Evolutionary conservation across 2,113 vertebrate genomes (phyloP), one percentile per base, ranked within the genome.

Genomic region (Phyllostomus discolor): DNA sequence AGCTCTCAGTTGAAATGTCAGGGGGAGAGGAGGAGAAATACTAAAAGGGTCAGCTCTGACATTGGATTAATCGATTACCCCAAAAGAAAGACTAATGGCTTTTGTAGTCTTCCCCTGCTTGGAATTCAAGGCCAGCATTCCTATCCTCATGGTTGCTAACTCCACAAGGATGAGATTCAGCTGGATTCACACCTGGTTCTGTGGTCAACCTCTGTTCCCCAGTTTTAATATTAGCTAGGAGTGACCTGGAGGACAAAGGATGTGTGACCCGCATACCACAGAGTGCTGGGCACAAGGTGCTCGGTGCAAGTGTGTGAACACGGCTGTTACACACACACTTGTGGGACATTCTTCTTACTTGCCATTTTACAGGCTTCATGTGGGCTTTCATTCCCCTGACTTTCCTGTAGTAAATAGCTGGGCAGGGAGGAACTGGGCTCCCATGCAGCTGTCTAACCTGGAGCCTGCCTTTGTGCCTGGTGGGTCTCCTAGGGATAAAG

Each of bases 231-330:
- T 15, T 2, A 10, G 5, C 72, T 57, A 38, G 31, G 35, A 59
- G 57, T 43, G 79, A 16, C 69, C 73, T 0, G 7, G 33, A 75
- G 31, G 28, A 66, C 15, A 5, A 17, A 38, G 82, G 92, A 14
- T 10, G 6, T 4, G 33, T 46, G 48, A 28, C 0, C 6, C n/a
- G 10, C 35, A 14, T 10, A 4, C 9, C 7, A 0, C 28, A 67
- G 62, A 38, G 50, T 19, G n/a, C 31, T 17, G 0, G 1, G 15
- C 15, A 38, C 3, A 2, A 0, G 2, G 48, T 5, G 6, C 31
- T 22, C 5, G 2, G 0, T 24, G 38, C n/a, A 4, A 4, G 43
- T 7, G 48, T 15, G 2, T 10, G 12, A 79, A 38, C 31, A 33
- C 6, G 7, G 33, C n/a, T 46, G 10, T 52, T 31, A 43, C 38